Conservation (phyloP, 2,113 vertebrate species). For the Aegotheles bennettii region DNA sequence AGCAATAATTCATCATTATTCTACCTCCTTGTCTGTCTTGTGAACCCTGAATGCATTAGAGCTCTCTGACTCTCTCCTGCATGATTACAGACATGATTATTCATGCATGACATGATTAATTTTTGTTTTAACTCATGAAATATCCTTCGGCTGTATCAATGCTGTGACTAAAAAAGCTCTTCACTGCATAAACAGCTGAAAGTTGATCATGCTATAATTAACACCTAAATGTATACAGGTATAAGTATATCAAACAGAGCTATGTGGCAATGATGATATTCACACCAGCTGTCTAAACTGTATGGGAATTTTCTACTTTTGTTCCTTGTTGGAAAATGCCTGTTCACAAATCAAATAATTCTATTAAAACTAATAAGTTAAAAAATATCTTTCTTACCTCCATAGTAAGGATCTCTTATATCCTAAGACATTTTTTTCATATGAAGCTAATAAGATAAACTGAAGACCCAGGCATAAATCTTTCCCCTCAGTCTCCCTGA, state of each 20-base stretch:
- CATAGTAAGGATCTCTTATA: background rate
- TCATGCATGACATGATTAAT: conserved; percentile 22
- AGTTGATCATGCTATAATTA: background rate
- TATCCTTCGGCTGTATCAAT: background rate
- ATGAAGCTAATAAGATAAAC: background rate
- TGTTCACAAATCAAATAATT: background rate
- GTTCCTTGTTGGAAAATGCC: background rate
- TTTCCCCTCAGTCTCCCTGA: background rate
- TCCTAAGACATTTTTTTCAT: background rate
- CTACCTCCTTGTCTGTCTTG: background rate
- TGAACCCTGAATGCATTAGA: background rate
- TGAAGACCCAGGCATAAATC: background rate
- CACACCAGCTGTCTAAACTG: background rate
- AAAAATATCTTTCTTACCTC: background rate
- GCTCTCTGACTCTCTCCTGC: background rate
- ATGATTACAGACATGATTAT: conserved; percentile 9
- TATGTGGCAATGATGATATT: background rate
- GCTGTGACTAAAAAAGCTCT: background rate
- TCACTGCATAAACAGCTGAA: background rate
- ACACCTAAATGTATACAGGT: background rate
- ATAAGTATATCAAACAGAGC: background rate
- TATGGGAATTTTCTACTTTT: background rate
- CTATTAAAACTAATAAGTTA: background rate
- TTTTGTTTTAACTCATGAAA: conserved; percentile 41
- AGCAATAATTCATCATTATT: background rate